Evolutionary conservation across 2,113 vertebrate genomes (phyloP).

Genomic region (Anser brachyrhynchus): DNA sequence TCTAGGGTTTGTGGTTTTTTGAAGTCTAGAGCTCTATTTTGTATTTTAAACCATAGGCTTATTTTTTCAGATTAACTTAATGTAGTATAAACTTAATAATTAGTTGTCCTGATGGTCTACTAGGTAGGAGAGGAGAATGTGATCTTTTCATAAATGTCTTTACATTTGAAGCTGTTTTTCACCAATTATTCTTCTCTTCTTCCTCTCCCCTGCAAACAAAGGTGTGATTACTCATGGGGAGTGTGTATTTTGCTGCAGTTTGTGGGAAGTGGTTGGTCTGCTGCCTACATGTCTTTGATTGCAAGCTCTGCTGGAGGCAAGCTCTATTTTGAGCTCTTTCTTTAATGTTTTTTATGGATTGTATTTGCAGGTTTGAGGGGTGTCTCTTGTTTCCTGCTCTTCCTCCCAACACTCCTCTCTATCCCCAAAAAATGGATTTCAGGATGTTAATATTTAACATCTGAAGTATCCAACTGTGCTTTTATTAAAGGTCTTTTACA

Average conservation of each 20-base stretch:
- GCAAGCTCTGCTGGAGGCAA: conserved; percentile 63
- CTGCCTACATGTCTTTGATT: conserved; percentile 69
- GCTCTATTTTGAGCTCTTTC: conserved; percentile 61
- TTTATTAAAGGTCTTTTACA: conserved; percentile 58
- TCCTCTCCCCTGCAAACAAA: conserved; percentile 63
- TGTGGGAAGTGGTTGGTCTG: conserved; percentile 64
- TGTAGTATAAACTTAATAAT: conserved; percentile 4
- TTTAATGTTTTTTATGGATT: conserved; percentile 65
- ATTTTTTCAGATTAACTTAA: conserved; percentile 6
- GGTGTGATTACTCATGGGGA: conserved; percentile 72
- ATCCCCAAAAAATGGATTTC: neutral
- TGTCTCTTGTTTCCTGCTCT: conserved; percentile 42
- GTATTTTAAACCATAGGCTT: neutral
- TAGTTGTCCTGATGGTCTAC: conserved; percentile 9
- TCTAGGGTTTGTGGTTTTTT: neutral
- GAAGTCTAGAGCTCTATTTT: neutral
- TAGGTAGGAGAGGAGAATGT: conserved; percentile 5
- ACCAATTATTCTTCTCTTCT: conserved; percentile 59
- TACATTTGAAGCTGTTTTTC: conserved; percentile 54
- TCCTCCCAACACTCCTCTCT: neutral
- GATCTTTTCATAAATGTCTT: conserved; percentile 61
- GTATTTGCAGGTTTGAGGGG: conserved; percentile 65
- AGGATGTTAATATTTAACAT: conserved; percentile 61
- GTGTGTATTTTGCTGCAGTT: conserved; percentile 65
- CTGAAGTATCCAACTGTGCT: conserved; percentile 62